A percentile compares a stretch with the other conserved stretches of the same genome.
phyloP scores from a whole-genome alignment of 2,113 vertebrate species.

The Gymnocephalus cernua region DNA sequence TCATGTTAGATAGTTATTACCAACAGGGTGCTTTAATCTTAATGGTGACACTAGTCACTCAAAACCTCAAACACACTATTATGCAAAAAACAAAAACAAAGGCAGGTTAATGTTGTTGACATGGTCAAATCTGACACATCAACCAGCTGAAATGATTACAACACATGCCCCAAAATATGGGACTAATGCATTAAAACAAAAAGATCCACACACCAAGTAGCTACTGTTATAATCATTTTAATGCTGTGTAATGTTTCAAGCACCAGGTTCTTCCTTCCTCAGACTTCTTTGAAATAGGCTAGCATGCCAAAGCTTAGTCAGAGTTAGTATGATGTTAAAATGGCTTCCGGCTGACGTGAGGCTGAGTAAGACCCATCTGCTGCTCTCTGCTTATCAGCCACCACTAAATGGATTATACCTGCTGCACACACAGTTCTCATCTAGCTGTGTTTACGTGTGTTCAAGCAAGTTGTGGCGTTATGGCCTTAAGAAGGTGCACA shows the following conservation, averaged over 20 bases:
- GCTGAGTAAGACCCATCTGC: slow-evolving; percentile 72
- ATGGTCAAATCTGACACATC: not conserved
- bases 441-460: slow-evolving; percentile 3
- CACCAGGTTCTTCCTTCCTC: too few species aligned
- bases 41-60: not conserved
- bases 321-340: slow-evolving; percentile 46
- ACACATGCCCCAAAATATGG: not conserved
- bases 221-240: too few species aligned
- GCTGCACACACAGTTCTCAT: slow-evolving; percentile 14
- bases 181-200: not conserved
- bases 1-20: not conserved
- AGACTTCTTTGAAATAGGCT: slow-evolving; percentile 52
- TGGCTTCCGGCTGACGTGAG: slow-evolving; percentile 60
- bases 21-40: not conserved
- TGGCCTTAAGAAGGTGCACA: slow-evolving; percentile 22
- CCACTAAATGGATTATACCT: slow-evolving; percentile 74
- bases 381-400: slow-evolving; percentile 45
- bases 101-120: not conserved
- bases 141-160: not conserved
- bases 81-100: not conserved
- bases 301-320: slow-evolving; percentile 65
- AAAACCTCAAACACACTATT: not conserved
- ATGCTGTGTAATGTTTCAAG: too few species aligned
- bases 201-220: too few species aligned
- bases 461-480: slow-evolving; percentile 9